Conservation (phyloP, 1,140 invertebrate species). For the Saccostrea glomerata region DNA sequence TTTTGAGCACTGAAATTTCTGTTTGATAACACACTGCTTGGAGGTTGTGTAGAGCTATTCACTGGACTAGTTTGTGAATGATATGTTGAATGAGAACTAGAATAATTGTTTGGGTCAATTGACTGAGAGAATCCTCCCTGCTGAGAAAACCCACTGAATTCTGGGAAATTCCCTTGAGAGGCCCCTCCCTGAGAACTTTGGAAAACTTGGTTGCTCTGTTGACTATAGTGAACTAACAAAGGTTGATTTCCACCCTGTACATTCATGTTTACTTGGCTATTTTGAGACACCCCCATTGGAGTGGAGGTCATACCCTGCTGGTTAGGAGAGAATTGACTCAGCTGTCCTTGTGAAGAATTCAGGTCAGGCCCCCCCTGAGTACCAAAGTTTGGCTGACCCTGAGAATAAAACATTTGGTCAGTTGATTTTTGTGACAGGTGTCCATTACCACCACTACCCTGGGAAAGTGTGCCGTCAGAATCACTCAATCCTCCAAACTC, state of each 20-base stretch:
- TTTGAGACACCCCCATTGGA: neutral
- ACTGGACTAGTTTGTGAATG: slow-evolving; percentile 10
- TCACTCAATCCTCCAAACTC: slow-evolving; percentile 16
- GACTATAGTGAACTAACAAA: neutral
- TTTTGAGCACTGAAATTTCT: slow-evolving; percentile 11
- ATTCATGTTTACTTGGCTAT: neutral
- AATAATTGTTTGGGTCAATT: neutral
- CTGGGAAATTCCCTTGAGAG: neutral
- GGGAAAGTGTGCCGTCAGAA: neutral
- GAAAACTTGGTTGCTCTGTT: neutral
- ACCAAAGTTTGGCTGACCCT: neutral
- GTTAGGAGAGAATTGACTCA: neutral
- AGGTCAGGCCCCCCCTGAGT: neutral
- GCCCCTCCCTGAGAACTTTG: neutral
- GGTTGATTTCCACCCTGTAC: neutral
- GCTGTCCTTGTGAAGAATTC: slow-evolving; percentile 41
- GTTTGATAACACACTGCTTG: neutral
- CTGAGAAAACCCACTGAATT: slow-evolving; percentile 9
- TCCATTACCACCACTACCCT: neutral
- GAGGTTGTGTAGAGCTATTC: neutral
- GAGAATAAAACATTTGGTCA: neutral
- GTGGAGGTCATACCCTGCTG: slow-evolving; percentile 15
- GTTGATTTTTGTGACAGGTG: neutral
- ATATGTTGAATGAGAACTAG: neutral
- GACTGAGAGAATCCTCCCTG: neutral